Evolutionary conservation across 1,140 invertebrate genomes (phyloP).

Genomic region (Manduca sexta): DNA sequence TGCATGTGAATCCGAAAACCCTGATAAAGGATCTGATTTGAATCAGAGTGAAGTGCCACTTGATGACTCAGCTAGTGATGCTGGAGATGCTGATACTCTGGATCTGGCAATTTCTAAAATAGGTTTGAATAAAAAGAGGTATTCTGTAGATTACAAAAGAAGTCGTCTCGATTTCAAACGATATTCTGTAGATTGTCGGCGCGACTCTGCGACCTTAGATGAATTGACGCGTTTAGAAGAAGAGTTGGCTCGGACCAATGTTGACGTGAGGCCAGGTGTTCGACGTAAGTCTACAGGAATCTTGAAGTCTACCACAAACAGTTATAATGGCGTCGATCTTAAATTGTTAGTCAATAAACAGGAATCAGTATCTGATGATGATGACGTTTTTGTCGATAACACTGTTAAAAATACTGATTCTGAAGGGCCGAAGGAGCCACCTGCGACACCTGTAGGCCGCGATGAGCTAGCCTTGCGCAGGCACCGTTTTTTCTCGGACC

Average conservation of each 20-base stretch:
- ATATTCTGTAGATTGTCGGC: constrained; percentile 56
- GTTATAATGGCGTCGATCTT: constrained; percentile 39
- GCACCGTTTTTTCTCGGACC: constrained; percentile 84
- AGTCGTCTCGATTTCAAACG: constrained; percentile 55
- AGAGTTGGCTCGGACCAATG: constrained; percentile 55
- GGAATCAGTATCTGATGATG: constrained; percentile 56
- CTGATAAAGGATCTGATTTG: constrained; percentile 2
- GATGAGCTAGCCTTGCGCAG: constrained; percentile 83
- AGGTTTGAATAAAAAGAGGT: constrained; percentile 51
- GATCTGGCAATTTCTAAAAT: constrained; percentile 43
- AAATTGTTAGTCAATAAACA: constrained; percentile 23
- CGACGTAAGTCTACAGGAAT: constrained; percentile 69
- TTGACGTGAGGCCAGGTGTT: constrained; percentile 41
- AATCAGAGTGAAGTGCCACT: constrained; percentile 18
- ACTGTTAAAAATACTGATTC: constrained; percentile 16
- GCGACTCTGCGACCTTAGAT: constrained; percentile 51
- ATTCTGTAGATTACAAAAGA: constrained; percentile 58
- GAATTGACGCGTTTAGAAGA: constrained; percentile 54
- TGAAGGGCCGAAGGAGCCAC: constrained; percentile 77
- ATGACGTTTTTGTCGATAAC: constrained; percentile 60
- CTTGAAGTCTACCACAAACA: constrained; percentile 63
- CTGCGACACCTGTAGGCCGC: constrained; percentile 82
- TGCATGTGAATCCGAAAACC: constrained; percentile 7
- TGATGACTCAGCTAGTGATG: constrained; percentile 36
- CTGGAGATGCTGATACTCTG: constrained; percentile 31